These are phyloP conservation scores for Acronicta aceris DNA, from an alignment of 2,888 invertebrate genomes.

Conservation along the genomic window DNA sequence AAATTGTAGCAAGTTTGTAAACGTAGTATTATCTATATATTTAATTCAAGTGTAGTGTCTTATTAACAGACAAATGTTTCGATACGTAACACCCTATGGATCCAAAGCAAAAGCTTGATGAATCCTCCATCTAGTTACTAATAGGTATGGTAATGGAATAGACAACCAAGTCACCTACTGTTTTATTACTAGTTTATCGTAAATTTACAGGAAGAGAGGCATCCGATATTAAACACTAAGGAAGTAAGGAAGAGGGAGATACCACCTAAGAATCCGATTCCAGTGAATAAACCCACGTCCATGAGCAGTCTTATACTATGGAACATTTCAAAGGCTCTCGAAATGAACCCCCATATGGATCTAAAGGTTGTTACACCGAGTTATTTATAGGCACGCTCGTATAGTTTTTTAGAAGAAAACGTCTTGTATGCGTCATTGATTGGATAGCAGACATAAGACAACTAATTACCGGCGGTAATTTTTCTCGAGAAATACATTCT, in stretches of 20 bases:
- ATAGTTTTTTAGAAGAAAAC: background rate
- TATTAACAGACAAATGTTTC: too few species aligned
- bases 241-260: background rate
- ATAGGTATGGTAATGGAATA: too few species aligned
- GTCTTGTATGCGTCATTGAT: background rate
- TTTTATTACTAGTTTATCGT: too few species aligned
- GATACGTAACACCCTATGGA: too few species aligned
- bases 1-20: too few species aligned
- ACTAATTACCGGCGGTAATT: background rate
- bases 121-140: too few species aligned
- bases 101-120: too few species aligned
- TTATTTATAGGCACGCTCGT: background rate
- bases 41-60: too few species aligned
- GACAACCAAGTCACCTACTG: too few species aligned
- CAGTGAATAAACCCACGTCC: slow-evolving; percentile 58
- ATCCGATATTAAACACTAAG: background rate
- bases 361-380: slow-evolving; percentile 63
- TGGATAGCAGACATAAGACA: background rate
- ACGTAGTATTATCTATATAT: too few species aligned
- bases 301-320: slow-evolving; percentile 75
- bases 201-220: slow-evolving; percentile 11
- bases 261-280: background rate
- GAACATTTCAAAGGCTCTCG: slow-evolving; percentile 79
- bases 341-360: slow-evolving; percentile 72
- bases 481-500: background rate